Evolutionary conservation across 2,888 invertebrate genomes (phyloP), one percentile per base, ranked within the genome.

Genomic region (Laothoe populi): DNA sequence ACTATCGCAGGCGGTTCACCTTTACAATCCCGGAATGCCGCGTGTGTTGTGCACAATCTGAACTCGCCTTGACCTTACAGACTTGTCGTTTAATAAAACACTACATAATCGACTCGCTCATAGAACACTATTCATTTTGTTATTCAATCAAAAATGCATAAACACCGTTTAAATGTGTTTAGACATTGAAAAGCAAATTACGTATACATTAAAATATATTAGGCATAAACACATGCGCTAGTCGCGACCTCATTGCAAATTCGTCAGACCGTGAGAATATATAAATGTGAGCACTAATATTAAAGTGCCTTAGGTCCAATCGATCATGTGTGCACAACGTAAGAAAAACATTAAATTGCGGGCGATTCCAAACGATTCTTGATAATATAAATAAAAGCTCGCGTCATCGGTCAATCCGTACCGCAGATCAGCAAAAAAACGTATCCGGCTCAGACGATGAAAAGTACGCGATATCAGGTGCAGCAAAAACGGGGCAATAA

Each of bases 371-470:
- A 70, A 69, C 73, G 70, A 78, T 80, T 79, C 77, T 75, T 72
- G 74, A 75, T 81, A 83, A 75, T 78, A 85, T 80, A 81, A 83
- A 84, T 78, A 81, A 68, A 72, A 67, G 75, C 71, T 90, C 84
- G 72, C 90, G 87, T 90, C 90, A 90, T 74, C 72, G 72, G 59
- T 63, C 71, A 70, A 74, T 73, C 67, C 66, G 76, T 76, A 76
- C 76, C 38, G 78, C 78, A 23, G 44, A 4, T 31, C 63, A 64
- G 74, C 80, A 80, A 84, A 86, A 88, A 84, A 81, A 67, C 75
- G 82, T 80, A 90, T 90, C 90, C 90, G 90, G 89, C 84, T 90
- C 74, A 74, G 69, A 69, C 67, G 72, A 79, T 74, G 74, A 83
- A 82, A 84, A 81, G 75, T 78, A 70, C 70, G 71, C 72, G 77